Evolutionary conservation across 92 coral and sea anemone species (phyloP).

Genomic region (Palythoa caribaeorum): DNA sequence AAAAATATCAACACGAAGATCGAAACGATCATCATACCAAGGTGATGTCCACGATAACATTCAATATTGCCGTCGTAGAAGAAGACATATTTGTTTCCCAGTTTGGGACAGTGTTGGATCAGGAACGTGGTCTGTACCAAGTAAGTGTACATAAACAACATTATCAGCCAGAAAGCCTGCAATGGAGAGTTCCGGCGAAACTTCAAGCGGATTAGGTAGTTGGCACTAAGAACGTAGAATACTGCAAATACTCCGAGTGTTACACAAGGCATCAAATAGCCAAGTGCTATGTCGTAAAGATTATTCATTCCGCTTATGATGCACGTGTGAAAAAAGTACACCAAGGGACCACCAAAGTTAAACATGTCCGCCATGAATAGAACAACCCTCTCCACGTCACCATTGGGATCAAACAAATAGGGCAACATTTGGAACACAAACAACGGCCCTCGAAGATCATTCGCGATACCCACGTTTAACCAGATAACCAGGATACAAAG

Average conservation of each 20-base stretch:
- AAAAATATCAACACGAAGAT: constrained; percentile 59
- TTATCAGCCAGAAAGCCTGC: constrained; percentile 93
- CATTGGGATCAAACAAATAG: constrained; percentile 75
- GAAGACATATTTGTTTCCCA: constrained; percentile 78
- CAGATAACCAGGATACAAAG: constrained; percentile 80
- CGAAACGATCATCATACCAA: constrained; percentile 74
- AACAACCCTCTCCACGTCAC: constrained; percentile 73
- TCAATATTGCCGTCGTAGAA: constrained; percentile 86
- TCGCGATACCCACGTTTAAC: constrained; percentile 90
- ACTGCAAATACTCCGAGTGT: constrained; percentile 74
- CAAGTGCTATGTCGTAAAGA: constrained; percentile 76
- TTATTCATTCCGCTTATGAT: constrained; percentile 75
- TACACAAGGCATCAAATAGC: constrained; percentile 82
- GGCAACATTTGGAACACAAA: constrained; percentile 98
- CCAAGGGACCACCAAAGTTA: constrained; percentile 88
- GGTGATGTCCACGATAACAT: constrained; percentile 82
- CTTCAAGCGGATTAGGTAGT: constrained; percentile 76
- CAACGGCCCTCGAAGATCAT: constrained; percentile 94
- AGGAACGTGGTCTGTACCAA: constrained; percentile 80
- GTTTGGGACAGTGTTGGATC: constrained; percentile 80
- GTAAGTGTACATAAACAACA: constrained; percentile 87
- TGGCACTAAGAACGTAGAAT: constrained; percentile 78
- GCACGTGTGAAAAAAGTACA: constrained; percentile 74
- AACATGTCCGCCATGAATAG: constrained; percentile 67
- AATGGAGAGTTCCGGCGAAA: constrained; percentile 86